Percentiles rank a stretch among this genome's conserved stretches.
Conservation (phyloP, 2,888 invertebrate species). For the Drosophila percnosoma region DNA sequence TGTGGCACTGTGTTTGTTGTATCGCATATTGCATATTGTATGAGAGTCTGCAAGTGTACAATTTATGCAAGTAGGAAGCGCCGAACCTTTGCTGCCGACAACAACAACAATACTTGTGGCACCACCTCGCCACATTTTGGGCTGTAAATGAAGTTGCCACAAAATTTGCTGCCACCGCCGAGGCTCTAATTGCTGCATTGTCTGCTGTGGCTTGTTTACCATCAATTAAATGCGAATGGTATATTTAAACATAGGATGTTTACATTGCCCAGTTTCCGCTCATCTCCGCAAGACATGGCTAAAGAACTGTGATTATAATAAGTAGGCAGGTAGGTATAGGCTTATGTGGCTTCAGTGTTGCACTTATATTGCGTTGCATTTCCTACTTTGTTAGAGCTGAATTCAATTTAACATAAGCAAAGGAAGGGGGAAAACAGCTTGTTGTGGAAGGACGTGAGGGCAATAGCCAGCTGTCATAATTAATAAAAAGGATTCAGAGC, state of each 20-base stretch:
- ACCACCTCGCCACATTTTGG: slow-evolving; percentile 26
- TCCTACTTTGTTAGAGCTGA: neutral
- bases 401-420: neutral
- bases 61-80: slow-evolving; percentile 75
- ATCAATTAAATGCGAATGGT: slow-evolving; percentile 62
- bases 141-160: slow-evolving; percentile 58
- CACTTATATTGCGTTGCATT: neutral
- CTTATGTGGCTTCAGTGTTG: neutral
- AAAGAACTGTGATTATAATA: slow-evolving; percentile 26
- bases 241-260: slow-evolving; percentile 30
- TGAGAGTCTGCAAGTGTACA: slow-evolving; percentile 48
- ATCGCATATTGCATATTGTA: slow-evolving; percentile 36
- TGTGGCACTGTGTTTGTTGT: slow-evolving; percentile 63
- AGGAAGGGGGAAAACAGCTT: neutral
- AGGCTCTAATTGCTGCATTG: slow-evolving; percentile 67
- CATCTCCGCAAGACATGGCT: slow-evolving; percentile 7
- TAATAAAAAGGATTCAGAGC: neutral
- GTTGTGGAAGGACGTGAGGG: neutral
- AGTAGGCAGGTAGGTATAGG: neutral
- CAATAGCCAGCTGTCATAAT: neutral
- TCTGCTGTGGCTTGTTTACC: slow-evolving; percentile 64
- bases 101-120: slow-evolving; percentile 18
- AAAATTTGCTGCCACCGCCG: slow-evolving; percentile 32
- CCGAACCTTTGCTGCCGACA: slow-evolving; percentile 25
- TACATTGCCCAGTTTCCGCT: slow-evolving; percentile 40